Conservation (phyloP, 2,888 invertebrate species). For the Hirtodrosophila trivittata region DNA sequence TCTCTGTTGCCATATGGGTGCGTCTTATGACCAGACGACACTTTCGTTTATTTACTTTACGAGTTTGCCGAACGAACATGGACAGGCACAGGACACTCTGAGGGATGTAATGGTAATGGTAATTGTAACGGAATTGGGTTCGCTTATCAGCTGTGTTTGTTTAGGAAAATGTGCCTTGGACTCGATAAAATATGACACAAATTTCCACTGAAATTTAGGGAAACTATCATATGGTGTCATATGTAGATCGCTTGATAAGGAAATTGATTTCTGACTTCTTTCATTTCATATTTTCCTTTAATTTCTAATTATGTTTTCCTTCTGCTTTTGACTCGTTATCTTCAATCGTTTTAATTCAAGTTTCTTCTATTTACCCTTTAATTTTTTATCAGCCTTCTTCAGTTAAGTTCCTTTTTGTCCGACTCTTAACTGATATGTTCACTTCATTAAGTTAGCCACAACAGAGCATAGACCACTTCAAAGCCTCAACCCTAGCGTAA, state of each 20-base stretch:
- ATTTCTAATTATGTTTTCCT: background rate
- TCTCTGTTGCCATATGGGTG: too few relatives aligned
- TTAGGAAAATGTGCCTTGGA: constrained; percentile 39
- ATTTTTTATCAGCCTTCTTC: constrained; percentile 32
- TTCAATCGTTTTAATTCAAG: constrained; percentile 21
- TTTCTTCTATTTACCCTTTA: constrained; percentile 23
- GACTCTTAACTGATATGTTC: constrained; percentile 64
- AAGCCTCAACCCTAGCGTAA: constrained; percentile 28
- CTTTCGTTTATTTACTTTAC: constrained; percentile 61
- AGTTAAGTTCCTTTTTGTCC: constrained; percentile 19
- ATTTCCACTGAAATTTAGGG: background rate
- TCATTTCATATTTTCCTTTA: constrained; percentile 8
- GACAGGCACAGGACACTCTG: constrained; percentile 31
- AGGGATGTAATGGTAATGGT: constrained; percentile 41
- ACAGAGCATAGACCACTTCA: constrained; percentile 53
- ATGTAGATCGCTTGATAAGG: constrained; percentile 38
- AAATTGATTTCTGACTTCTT: constrained; percentile 16
- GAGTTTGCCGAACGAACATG: too few relatives aligned
- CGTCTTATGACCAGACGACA: constrained; percentile 64
- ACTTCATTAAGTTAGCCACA: constrained; percentile 72
- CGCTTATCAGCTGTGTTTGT: constrained; percentile 46
- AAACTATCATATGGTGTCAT: constrained; percentile 7
- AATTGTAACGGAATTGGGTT: too few relatives aligned
- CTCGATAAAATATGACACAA: constrained; percentile 41
- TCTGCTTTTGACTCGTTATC: constrained; percentile 36